phyloP scores from a whole-genome alignment of 2,797 vertebrate genomes.

The Acanthopagrus latus region DNA sequence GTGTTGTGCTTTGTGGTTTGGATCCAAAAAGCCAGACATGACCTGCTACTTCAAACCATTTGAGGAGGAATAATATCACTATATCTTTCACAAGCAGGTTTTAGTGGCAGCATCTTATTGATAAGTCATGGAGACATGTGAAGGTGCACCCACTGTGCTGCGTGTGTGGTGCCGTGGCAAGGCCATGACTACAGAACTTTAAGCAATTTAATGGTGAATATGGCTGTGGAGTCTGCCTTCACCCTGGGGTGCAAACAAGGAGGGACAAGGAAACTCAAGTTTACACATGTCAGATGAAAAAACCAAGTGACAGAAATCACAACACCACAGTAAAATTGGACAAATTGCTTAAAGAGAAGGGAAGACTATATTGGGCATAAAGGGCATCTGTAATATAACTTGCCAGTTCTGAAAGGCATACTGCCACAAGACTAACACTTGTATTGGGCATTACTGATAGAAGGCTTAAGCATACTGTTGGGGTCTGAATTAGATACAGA shows the following conservation, averaged over 20 bases:
- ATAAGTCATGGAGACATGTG: background rate
- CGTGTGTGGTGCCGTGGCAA: no score
- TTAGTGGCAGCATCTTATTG: background rate
- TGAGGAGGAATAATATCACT: background rate
- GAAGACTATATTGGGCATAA: constrained; percentile 1
- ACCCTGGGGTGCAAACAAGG: background rate
- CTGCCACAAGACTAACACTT: background rate
- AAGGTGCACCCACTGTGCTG: background rate
- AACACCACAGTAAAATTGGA: background rate
- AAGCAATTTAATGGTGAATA: background rate
- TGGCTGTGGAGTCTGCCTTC: constrained; percentile 2
- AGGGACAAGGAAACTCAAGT: constrained; percentile 5
- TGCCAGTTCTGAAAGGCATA: background rate
- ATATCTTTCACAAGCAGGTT: background rate
- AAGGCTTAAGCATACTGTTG: no score
- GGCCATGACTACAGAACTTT: no score
- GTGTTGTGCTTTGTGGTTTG: background rate
- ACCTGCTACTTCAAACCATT: background rate
- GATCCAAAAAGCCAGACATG: background rate
- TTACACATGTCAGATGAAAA: constrained; percentile 17
- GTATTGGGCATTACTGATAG: background rate
- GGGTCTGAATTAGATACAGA: background rate
- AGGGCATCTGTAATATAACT: background rate
- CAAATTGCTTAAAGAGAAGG: background rate
- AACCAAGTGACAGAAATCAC: constrained; percentile 10